A percentile compares a stretch with the other conserved stretches of the same genome.
These are phyloP conservation scores for Cheilinus undulatus DNA, from an alignment of 2,113 vertebrate genomes.

Conservation along the genomic window DNA sequence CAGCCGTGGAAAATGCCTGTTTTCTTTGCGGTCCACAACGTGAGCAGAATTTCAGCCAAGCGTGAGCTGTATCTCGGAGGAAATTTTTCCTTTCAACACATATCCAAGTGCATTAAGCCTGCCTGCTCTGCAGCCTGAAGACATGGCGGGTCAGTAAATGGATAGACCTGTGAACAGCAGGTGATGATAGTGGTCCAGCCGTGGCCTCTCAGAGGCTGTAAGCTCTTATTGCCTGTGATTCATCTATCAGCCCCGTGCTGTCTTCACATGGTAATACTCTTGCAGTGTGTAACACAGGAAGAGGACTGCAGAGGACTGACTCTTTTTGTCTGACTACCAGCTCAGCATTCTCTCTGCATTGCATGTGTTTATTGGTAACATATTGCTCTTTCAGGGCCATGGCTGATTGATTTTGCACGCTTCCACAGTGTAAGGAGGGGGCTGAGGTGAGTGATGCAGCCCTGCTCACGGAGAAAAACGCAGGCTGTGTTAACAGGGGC, in stretches of 20 bases:
- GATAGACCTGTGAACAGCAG: constrained; percentile 42
- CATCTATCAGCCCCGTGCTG: constrained; percentile 35
- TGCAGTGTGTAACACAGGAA: constrained; percentile 42
- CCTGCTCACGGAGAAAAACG: constrained; percentile 10
- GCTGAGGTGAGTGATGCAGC: background rate
- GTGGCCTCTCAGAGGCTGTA: background rate
- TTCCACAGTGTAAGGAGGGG: constrained; percentile 34
- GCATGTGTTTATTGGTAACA: constrained; percentile 40
- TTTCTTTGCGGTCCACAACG: background rate
- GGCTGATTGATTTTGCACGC: constrained; percentile 73
- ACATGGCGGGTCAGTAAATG: constrained; percentile 31
- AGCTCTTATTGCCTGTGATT: constrained; percentile 25
- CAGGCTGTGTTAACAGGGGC: constrained; percentile 1
- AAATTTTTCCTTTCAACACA: constrained; percentile 23
- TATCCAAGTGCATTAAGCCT: background rate
- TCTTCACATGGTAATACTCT: constrained; percentile 50
- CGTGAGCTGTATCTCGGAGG: constrained; percentile 26
- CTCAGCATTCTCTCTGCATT: constrained; percentile 24
- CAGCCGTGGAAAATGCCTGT: background rate
- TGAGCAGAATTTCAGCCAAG: background rate
- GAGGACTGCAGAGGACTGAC: constrained; percentile 5
- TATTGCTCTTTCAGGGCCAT: constrained; percentile 58
- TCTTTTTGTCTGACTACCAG: constrained; percentile 20
- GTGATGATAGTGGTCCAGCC: constrained; percentile 34
- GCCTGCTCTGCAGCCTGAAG: constrained; percentile 38